These are phyloP conservation scores for Bradynema listronoti DNA, from an alignment of 1,140 invertebrate genomes.

Conservation along the genomic window DNA sequence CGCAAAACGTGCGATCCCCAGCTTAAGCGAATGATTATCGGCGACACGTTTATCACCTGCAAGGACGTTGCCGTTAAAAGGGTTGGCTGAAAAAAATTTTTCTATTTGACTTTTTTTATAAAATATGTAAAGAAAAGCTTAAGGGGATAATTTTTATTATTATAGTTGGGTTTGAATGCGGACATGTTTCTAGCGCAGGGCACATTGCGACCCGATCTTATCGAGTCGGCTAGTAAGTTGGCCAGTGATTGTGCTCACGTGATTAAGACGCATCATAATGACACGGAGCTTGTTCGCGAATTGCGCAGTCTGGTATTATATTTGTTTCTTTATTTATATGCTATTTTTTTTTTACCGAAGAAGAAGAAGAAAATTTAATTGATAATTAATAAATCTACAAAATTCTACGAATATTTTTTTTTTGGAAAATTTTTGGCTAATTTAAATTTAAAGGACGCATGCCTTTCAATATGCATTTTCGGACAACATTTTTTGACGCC, in stretches of 20 bases:
- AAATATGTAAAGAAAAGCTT: slow-evolving; percentile 4
- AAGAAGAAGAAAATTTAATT: too few relatives aligned
- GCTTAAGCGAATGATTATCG: slow-evolving; percentile 96
- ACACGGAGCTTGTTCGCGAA: slow-evolving; percentile 85
- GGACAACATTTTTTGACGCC: too few relatives aligned
- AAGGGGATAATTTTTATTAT: neutral
- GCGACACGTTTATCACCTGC: slow-evolving; percentile 82
- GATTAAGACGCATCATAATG: slow-evolving; percentile 99
- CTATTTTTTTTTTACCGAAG: too few relatives aligned
- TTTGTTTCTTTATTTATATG: neutral
- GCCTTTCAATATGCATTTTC: too few relatives aligned
- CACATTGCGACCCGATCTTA: slow-evolving; percentile 90
- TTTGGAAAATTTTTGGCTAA: too few relatives aligned
- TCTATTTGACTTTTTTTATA: neutral
- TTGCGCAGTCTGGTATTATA: slow-evolving; percentile 65
- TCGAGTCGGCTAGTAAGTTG: slow-evolving; percentile 84
- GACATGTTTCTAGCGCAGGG: slow-evolving; percentile 62
- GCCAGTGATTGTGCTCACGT: slow-evolving; percentile 78
- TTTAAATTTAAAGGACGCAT: too few relatives aligned
- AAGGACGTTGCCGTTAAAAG: slow-evolving; percentile 50
- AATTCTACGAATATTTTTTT: too few relatives aligned
- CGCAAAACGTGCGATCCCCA: slow-evolving; percentile 81
- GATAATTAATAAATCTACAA: too few relatives aligned
- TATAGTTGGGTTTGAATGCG: neutral
- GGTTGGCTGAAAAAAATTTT: slow-evolving; percentile 23